A percentile compares a stretch with the other conserved stretches of the same genome.
Evolutionary conservation across 2,888 invertebrate species (phyloP).

Genomic region (Tetragnatha montana): DNA sequence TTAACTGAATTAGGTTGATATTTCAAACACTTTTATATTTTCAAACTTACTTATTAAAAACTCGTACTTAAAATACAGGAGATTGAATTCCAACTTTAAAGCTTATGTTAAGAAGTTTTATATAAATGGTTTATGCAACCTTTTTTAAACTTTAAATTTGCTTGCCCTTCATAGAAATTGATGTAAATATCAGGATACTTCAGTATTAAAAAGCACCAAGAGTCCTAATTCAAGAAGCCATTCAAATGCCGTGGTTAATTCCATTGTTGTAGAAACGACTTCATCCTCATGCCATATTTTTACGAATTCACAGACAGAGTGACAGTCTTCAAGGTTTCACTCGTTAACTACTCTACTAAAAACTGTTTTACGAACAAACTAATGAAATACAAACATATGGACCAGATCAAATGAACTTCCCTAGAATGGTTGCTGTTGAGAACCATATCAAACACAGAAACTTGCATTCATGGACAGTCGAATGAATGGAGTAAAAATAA

Average conservation of each 20-base stretch:
- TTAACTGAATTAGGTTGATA: no score
- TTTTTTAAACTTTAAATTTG: not conserved
- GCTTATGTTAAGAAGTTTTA: no score
- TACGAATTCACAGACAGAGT: not conserved
- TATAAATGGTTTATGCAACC: no score
- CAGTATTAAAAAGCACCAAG: slow-evolving; percentile 34
- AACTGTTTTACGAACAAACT: not conserved
- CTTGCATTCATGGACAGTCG: not conserved
- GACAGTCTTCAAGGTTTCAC: not conserved
- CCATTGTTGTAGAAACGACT: not conserved
- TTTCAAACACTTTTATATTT: no score
- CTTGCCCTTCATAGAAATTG: not conserved
- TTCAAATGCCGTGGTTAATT: not conserved
- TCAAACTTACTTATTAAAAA: no score
- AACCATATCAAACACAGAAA: no score
- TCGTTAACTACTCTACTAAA: not conserved
- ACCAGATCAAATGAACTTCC: not conserved
- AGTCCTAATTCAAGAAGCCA: not conserved
- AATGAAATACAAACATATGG: not conserved
- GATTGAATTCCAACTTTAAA: no score
- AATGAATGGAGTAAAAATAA: slow-evolving; percentile 10
- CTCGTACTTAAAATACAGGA: no score
- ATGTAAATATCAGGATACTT: slow-evolving; percentile 41
- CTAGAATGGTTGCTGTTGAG: not conserved
- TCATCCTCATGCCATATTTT: not conserved